These are phyloP conservation scores for Diplolepis rosae DNA, from an alignment of 2,888 invertebrate species.

Conservation along the genomic window DNA sequence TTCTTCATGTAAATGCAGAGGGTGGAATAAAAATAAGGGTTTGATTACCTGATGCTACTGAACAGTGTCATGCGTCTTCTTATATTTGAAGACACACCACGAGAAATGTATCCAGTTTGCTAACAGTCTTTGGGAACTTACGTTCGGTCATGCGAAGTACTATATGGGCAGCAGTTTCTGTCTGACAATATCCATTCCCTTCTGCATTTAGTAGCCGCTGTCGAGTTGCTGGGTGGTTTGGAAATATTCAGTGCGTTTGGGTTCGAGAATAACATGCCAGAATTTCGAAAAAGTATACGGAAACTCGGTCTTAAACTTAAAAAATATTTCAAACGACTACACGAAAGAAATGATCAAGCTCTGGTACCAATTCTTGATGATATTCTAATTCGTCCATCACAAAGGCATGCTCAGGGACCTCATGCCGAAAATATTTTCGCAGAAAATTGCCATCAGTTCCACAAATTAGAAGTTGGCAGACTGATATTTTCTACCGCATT, in stretches of 20 bases:
- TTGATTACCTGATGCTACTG: not conserved
- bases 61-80: not conserved
- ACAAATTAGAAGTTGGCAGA: not conserved
- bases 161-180: slow-evolving; percentile 32
- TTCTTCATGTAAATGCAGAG: slow-evolving; percentile 17
- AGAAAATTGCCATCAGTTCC: slow-evolving; percentile 5
- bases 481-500: too few relatives aligned
- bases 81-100: not conserved
- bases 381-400: not conserved
- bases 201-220: slow-evolving; percentile 37
- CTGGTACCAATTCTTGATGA: too few relatives aligned
- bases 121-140: not conserved
- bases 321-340: slow-evolving; percentile 8
- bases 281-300: slow-evolving; percentile 13
- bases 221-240: slow-evolving; percentile 31
- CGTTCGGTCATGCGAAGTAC: not conserved
- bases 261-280: slow-evolving; percentile 40
- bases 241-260: slow-evolving; percentile 37
- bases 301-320: slow-evolving; percentile 18
- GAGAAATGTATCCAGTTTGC: not conserved
- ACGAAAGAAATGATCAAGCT: too few relatives aligned
- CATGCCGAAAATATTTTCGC: not conserved
- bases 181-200: slow-evolving; percentile 39
- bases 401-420: slow-evolving; percentile 10
- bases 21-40: slow-evolving; percentile 19